These are phyloP conservation scores for Pollenia labialis DNA, from an alignment of 2,888 invertebrate genomes.

Conservation along the genomic window DNA sequence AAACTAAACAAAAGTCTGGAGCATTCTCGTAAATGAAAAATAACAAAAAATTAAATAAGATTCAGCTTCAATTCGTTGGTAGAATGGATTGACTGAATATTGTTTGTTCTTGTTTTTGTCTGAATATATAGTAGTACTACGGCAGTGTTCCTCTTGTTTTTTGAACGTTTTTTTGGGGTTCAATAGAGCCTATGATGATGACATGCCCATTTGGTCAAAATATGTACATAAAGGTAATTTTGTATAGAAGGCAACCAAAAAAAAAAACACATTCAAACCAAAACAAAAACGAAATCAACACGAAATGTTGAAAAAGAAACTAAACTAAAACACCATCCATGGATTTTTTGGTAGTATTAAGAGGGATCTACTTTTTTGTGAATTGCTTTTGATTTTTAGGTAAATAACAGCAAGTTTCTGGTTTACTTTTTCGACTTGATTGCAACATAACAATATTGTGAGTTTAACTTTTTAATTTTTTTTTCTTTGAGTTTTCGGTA, in stretches of 20 bases:
- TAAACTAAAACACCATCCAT: slow-evolving; percentile 38
- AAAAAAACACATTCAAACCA: slow-evolving; percentile 35
- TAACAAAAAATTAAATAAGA: slow-evolving; percentile 24
- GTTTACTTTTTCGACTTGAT: slow-evolving; percentile 25
- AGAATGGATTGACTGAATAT: slow-evolving; percentile 29
- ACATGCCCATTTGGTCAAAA: slow-evolving; percentile 77
- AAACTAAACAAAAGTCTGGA: slow-evolving; percentile 23
- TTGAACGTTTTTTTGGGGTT: slow-evolving; percentile 61
- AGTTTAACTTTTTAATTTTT: slow-evolving; percentile 45
- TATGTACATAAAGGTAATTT: slow-evolving; percentile 72
- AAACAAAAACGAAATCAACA: slow-evolving; percentile 58
- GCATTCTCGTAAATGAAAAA: background rate
- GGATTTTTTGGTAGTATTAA: slow-evolving; percentile 17
- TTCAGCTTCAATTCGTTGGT: slow-evolving; percentile 54
- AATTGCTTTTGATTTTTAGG: slow-evolving; percentile 66
- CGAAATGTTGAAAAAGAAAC: slow-evolving; percentile 38
- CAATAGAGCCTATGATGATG: slow-evolving; percentile 76
- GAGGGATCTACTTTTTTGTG: slow-evolving; percentile 61
- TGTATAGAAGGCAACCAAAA: slow-evolving; percentile 52
- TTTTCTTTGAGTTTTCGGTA: slow-evolving; percentile 47
- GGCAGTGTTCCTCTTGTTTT: background rate
- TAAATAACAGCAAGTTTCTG: slow-evolving; percentile 64
- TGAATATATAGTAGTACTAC: slow-evolving; percentile 45
- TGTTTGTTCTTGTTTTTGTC: slow-evolving; percentile 48
- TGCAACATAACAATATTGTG: slow-evolving; percentile 35